Base-by-base conservation (phyloP, 1,140 invertebrate species). In the Lucilia cuprina region DNA sequence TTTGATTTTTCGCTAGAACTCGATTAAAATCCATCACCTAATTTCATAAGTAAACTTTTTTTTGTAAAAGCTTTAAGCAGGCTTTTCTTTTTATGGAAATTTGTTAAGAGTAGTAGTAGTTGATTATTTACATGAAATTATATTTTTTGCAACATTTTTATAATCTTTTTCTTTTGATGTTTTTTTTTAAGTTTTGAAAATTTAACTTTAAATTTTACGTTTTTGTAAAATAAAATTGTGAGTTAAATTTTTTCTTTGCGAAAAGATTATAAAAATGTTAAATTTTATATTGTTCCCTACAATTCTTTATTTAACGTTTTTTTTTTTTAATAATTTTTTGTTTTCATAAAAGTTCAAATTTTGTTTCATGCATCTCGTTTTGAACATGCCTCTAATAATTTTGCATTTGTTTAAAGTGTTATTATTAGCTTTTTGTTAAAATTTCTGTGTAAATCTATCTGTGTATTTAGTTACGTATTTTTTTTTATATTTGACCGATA, bases 21-120 rank as follows among this genome's bases (percentile, higher is more conserved):
- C 85, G 85, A 84, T 78, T 85, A 83, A 83, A 84, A 85, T 84
- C 85, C 85, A 82, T 83, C 83, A 85, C 82, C 83, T 85, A 85
- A 85, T 84, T 85, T 83, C 85, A 84, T 80, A 55, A 35, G 75
- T 50, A 84, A 70, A 75, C 25, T 77, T 84, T 60, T 19, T 19
- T 83, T 25, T 35, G 17, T 41, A 41, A 41, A 13, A 83, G n/a
- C 21, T 83, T 83, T 70, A 17, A 25, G n/a, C 70, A 55, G 5
- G 49, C 34, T 19, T 19, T 82, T 21, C 9, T 70, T 70, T 70
- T 21, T 25, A 70, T 70, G 7, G 1, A 1, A 30, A 25, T 5
- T n/a, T 41, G 14, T 17, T 60, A 4, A n/a, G 13, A 5, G 13
- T 60, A 60, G 55, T n/a, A 17, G 55, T n/a, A n/a, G n/a, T n/a